Percentiles rank a stretch among this genome's conserved stretches.
These are phyloP conservation scores for Zaprionus tsacasi DNA, from an alignment of 1,140 invertebrate species.

Conservation along the genomic window DNA sequence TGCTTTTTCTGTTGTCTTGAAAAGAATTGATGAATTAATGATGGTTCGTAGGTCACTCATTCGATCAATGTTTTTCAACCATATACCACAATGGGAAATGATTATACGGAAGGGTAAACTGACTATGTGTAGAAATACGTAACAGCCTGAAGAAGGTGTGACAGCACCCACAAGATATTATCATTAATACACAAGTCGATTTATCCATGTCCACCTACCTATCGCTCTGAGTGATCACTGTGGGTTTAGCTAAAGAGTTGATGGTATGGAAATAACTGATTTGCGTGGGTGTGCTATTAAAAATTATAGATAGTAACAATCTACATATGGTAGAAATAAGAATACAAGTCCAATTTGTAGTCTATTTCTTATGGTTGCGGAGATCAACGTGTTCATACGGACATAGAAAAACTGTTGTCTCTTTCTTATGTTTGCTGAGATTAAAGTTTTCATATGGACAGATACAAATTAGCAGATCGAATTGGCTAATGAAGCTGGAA, in stretches of 20 bases:
- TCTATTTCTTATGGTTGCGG: no score
- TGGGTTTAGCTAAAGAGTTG: not conserved
- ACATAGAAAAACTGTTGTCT: not conserved
- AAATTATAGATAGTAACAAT: no score
- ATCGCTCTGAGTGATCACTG: not conserved
- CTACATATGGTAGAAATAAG: no score
- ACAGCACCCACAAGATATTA: not conserved
- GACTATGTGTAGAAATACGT: not conserved
- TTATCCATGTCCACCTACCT: not conserved
- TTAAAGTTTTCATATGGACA: not conserved
- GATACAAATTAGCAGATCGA: not conserved
- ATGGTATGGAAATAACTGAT: not conserved
- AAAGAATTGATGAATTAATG: constrained; percentile 55
- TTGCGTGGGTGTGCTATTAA: no score
- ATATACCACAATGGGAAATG: not conserved
- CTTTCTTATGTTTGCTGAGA: not conserved
- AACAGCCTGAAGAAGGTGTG: not conserved
- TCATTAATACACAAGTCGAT: not conserved
- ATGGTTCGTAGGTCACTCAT: constrained; percentile 67
- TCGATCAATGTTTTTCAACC: constrained; percentile 33
- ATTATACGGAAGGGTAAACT: not conserved
- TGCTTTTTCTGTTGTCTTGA: not conserved
- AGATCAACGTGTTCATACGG: not conserved
- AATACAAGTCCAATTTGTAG: no score
- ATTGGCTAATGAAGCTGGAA: not conserved